These are phyloP conservation scores for Diachrysia chrysitis DNA, from an alignment of 2,888 invertebrate species.

Conservation along the genomic window DNA sequence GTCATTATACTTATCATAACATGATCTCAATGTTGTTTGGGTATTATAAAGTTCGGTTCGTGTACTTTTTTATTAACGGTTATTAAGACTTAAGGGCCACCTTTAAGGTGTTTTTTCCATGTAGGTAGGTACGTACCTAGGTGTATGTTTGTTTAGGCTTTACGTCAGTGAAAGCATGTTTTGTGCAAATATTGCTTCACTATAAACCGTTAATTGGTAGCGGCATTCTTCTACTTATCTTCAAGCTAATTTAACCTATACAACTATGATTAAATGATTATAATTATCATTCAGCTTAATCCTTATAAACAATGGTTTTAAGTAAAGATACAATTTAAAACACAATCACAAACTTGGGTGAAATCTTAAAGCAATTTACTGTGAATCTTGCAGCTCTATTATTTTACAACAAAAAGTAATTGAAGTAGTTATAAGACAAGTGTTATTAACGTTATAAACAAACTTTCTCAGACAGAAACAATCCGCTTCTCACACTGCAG, in stretches of 20 bases:
- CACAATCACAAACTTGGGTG: slow-evolving; percentile 33
- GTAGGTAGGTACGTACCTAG: background rate
- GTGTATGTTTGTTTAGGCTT: background rate
- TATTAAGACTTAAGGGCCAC: background rate
- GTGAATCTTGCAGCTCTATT: slow-evolving; percentile 67
- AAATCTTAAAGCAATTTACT: slow-evolving; percentile 60
- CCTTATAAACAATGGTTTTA: background rate
- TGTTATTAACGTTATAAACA: slow-evolving; percentile 79
- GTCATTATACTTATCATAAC: slow-evolving; percentile 4
- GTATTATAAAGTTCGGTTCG: background rate
- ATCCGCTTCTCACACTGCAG: slow-evolving; percentile 77
- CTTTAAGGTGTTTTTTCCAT: background rate
- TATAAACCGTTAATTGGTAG: background rate
- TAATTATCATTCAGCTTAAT: background rate
- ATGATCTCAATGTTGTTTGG: background rate
- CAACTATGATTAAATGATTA: background rate
- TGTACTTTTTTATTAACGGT: slow-evolving; percentile 4
- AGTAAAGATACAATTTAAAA: slow-evolving; percentile 18
- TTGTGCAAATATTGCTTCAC: background rate
- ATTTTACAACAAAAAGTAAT: slow-evolving; percentile 79
- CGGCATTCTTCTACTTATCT: background rate
- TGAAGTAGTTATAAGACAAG: slow-evolving; percentile 76
- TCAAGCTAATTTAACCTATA: background rate
- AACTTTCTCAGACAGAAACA: slow-evolving; percentile 79
- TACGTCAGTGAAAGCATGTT: background rate